Percentiles rank a stretch among this genome's conserved stretches.
phyloP scores from a whole-genome alignment of 1,140 invertebrate genomes.

The Homalodisca vitripennis region DNA sequence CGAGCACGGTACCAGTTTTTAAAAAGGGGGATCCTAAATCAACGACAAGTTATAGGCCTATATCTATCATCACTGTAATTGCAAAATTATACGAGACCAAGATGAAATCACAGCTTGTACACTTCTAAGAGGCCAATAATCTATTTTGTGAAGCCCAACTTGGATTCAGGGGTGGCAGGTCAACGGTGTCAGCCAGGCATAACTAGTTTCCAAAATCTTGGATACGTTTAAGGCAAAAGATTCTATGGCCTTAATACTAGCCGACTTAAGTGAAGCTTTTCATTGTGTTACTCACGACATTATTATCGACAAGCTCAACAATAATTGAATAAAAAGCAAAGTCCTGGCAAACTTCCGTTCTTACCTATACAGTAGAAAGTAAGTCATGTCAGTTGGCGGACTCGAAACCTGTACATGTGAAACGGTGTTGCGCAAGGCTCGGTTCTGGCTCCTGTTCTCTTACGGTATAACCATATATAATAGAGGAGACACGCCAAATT shows the following conservation, averaged over 20 bases:
- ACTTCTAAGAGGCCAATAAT: background rate
- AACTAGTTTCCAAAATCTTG: background rate
- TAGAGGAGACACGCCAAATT: no score
- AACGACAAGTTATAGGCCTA: background rate
- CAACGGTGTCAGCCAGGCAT: background rate
- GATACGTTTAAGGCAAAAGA: background rate
- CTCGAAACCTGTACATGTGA: no score
- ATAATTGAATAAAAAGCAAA: background rate
- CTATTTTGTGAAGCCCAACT: background rate
- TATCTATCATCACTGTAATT: background rate
- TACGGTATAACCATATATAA: no score
- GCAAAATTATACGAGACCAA: background rate
- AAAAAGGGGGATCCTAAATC: background rate
- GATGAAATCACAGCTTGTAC: background rate
- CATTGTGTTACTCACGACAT: background rate
- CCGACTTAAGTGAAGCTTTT: no score
- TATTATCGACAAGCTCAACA: background rate
- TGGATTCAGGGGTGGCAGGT: background rate
- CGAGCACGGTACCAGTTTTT: constrained; percentile 13
- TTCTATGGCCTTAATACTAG: background rate
- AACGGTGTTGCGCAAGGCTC: no score
- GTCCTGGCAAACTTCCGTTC: background rate
- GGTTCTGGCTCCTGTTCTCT: no score
- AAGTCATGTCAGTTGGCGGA: background rate
- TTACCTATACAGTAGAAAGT: background rate